phyloP scores from a whole-genome alignment of 2,113 vertebrate genomes.

The Syrrhaptes paradoxus region DNA sequence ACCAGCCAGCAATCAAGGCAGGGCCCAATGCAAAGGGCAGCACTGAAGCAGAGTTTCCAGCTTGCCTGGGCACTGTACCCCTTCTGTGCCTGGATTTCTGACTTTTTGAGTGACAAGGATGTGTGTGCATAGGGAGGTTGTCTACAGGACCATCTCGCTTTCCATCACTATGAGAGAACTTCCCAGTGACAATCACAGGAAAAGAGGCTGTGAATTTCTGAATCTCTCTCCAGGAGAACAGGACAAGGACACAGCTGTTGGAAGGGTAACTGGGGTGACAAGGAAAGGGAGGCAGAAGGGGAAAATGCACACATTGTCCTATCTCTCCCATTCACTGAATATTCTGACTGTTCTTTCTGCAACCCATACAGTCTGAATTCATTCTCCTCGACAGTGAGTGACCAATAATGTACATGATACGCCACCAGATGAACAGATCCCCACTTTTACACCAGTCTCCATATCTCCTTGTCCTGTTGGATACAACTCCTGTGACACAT shows the following conservation, averaged over 20 bases:
- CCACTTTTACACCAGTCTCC: fast-evolving
- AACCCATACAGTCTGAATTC: not conserved
- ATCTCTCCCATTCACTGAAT: not conserved
- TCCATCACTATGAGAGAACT: not conserved
- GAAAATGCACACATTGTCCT: not conserved
- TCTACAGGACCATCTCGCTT: not conserved
- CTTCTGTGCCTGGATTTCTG: not conserved
- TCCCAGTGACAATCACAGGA: not conserved
- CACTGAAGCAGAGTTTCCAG: not conserved
- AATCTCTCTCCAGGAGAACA: not conserved
- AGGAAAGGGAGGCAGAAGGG: not conserved
- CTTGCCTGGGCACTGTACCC: not conserved
- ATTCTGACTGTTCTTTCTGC: not conserved
- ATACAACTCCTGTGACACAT: not conserved
- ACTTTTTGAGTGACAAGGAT: not conserved
- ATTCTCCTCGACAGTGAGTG: not conserved
- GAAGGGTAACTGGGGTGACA: not conserved
- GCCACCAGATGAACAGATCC: not conserved
- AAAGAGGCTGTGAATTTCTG: not conserved
- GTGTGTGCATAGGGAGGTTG: fast-evolving
- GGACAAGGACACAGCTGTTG: not conserved
- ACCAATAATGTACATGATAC: not conserved
- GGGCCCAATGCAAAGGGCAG: not conserved
- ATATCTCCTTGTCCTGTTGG: not conserved
- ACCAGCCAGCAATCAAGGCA: not conserved